These are phyloP conservation scores for Zaprionus lineosus DNA, from an alignment of 2,888 invertebrate genomes.

Conservation along the genomic window DNA sequence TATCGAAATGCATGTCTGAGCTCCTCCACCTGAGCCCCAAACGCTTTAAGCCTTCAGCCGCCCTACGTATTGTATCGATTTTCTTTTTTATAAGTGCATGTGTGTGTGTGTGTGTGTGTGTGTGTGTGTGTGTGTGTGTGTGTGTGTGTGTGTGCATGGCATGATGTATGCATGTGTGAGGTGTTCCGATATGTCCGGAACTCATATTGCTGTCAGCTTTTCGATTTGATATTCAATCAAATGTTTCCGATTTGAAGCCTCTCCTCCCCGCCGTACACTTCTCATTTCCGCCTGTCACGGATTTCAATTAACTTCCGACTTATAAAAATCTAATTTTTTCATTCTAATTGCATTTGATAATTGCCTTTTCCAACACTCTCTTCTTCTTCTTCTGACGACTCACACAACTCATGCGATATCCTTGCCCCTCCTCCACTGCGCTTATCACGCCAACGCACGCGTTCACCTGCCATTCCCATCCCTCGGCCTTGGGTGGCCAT, in stretches of 20 bases:
- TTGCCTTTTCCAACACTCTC: slow-evolving; percentile 72
- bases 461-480: too few species aligned
- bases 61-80: slow-evolving; percentile 57
- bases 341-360: slow-evolving; percentile 71
- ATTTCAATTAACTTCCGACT: slow-evolving; percentile 56
- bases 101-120: slow-evolving; percentile 3
- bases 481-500: too few species aligned
- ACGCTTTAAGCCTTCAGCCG: slow-evolving; percentile 9
- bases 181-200: too few species aligned
- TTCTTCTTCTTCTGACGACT: too few species aligned
- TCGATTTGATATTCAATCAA: slow-evolving; percentile 60
- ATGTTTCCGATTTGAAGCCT: slow-evolving; percentile 28
- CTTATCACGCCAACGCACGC: slow-evolving; percentile 32
- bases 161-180: too few species aligned
- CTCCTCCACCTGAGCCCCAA: slow-evolving; percentile 30
- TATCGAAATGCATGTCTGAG: slow-evolving; percentile 63
- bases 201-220: slow-evolving; percentile 41
- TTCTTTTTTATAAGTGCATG: slow-evolving; percentile 16
- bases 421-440: too few species aligned
- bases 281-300: slow-evolving; percentile 59
- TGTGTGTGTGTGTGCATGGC: not conserved
- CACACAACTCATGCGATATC: too few species aligned
- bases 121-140: slow-evolving; percentile 6
- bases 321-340: too few species aligned
- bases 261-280: not conserved